Evolutionary conservation across 2,797 vertebrate genomes (phyloP), one percentile per base, ranked within the genome.

Genomic region (Limnodromus scolopaceus): DNA sequence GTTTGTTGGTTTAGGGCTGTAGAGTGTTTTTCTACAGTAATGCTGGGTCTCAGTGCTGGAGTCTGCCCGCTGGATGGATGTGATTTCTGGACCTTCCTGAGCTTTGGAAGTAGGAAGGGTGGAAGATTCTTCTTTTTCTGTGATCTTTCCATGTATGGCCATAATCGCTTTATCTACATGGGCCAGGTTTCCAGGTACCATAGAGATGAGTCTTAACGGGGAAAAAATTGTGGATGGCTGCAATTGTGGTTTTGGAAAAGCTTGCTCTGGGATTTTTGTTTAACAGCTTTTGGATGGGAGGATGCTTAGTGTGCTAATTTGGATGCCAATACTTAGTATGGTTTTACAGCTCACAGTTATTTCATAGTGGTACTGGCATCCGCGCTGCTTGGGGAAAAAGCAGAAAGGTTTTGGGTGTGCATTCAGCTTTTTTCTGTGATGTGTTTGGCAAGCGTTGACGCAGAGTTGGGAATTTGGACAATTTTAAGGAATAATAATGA

Each of bases 151-250:
- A 70, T 48, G 77, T 81, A 53, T 87, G 74, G 55, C 77, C 60
- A 78, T 57, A 84, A 58, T 87, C 0, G 1, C 81, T 94, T 96
- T 97, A 95, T 96, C 97, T 94, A 9, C 65, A 2, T 6, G 58
- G 81, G 88, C 91, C 94, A 96, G 93, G 64, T 97, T 96, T 97
- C 96, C 96, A 97, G 95, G 96, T 97, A 58, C 94, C 94, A 78
- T 55, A 95, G 95, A 95, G 92, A 96, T 93, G 95, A 91, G 46
- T 65, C 84, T 93, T 76, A 85, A 69, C 6, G 45, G 61, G 81
- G 84, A 53, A 94, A 80, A 74, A 69, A 74, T 57, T 16, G 9
- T 89, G 96, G n/a, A 58, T 77, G 79, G 36, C 92, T 95, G 96
- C 90, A 87, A 5, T 76, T 97, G 92, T 97, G 92, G 94, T 65